These are phyloP conservation scores for Aphelinus certus DNA, from an alignment of 1,140 invertebrate species.

Conservation along the genomic window DNA sequence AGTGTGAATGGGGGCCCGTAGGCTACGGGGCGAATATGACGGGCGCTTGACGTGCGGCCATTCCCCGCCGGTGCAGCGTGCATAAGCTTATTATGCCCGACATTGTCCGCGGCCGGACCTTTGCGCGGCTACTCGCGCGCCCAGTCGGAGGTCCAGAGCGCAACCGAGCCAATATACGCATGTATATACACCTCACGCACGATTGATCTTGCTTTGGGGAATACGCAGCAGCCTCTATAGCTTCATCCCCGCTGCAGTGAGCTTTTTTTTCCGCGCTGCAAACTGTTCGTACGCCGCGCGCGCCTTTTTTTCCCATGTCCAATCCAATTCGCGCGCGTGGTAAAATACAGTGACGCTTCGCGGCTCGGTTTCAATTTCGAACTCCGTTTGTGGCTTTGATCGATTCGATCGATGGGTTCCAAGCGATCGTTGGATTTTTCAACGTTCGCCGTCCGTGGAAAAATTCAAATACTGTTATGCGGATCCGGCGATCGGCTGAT, in stretches of 20 bases:
- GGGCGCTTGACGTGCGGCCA: conserved; percentile 60
- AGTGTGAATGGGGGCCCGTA: background rate
- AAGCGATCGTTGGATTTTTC: no score
- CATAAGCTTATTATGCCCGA: conserved; percentile 64
- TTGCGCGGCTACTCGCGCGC: conserved; percentile 11
- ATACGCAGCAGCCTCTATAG: background rate
- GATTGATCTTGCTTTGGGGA: conserved; percentile 36
- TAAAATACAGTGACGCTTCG: no score
- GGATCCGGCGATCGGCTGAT: no score
- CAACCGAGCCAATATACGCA: background rate
- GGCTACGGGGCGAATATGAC: conserved; percentile 54
- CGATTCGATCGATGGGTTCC: no score
- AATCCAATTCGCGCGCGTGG: no score
- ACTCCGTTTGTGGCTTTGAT: no score
- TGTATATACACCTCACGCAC: background rate
- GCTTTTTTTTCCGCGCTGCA: background rate
- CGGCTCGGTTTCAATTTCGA: no score
- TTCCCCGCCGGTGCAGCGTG: conserved; percentile 49
- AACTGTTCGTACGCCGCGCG: background rate
- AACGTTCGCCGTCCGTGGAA: no score
- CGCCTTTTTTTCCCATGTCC: background rate
- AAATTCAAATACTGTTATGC: no score
- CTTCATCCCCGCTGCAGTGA: background rate
- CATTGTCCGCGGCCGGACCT: conserved; percentile 49
- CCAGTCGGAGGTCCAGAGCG: conserved; percentile 27